Base-by-base conservation (phyloP, 2,888 invertebrate species). In the Parnassius glacialis region DNA sequence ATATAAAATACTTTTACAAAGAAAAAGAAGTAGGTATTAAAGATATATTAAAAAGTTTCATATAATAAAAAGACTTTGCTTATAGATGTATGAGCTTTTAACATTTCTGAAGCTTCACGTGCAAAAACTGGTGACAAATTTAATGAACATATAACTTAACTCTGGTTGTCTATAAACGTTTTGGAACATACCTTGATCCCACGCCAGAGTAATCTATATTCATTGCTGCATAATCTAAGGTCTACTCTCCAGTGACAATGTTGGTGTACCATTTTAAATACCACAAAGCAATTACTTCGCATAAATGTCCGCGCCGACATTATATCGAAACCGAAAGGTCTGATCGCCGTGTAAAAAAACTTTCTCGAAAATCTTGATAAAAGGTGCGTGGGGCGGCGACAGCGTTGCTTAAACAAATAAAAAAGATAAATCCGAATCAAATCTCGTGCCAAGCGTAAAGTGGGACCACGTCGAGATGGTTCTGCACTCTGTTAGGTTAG, bases 311-410 rank as follows among this genome's bases (percentile, higher is more conserved):
- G 61, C 59, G 68, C 70, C 67, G 70, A 74, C 72, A 71, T 76
- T 71, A 73, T 73, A 77, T 73, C 68, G 55, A 62, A 59, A 62
- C 52, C 47, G 48, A 66, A 57, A 56, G 56, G 52, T 51, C 64
- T 25, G 62, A 53, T 52, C 52, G 52, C n/a, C 11, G 54, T 58
- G 41, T 48, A 58, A 64, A 68, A 70, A 67, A 68, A 60, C 62
- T 62, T 47, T 65, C 63, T 67, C 67, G 66, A 73, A 76, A 75
- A 81, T 80, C 79, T 76, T 79, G 81, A 83, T 81, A 81, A 78
- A 72, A 77, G 69, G 74, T 74, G 77, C 77, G 79, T 80, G 80
- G 82, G 79, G 82, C 77, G 78, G 81, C 78, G 79, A 82, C 82
- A 81, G 74, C 74, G 74, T 60, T 73, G 70, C 68, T 72, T 74